phyloP scores from a whole-genome alignment of 2,888 invertebrate genomes.

The Diplolepis rosae region DNA sequence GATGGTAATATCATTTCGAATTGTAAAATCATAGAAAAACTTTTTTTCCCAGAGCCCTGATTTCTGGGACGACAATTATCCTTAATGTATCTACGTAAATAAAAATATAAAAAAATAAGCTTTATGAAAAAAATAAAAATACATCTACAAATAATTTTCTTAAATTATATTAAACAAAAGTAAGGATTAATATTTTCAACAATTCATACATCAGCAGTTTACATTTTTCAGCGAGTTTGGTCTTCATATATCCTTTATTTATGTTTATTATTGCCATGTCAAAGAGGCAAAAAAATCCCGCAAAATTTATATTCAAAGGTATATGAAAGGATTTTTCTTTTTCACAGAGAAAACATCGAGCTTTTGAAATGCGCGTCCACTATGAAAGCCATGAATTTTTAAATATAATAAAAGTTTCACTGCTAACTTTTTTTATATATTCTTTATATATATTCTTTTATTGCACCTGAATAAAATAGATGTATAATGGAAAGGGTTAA shows the following conservation, averaged over 20 bases:
- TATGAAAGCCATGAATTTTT: not conserved
- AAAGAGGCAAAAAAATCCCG: not conserved
- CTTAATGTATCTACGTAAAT: too few species aligned
- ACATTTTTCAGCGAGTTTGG: not conserved
- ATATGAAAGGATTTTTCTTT: conserved; percentile 16
- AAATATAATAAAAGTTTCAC: conserved; percentile 2
- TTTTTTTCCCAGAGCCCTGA: too few species aligned
- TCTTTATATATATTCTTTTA: too few species aligned
- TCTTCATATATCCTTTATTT: not conserved
- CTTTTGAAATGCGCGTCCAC: not conserved
- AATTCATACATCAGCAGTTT: not conserved
- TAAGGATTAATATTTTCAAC: not conserved
- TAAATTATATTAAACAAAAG: not conserved
- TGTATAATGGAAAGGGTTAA: too few species aligned
- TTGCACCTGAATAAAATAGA: too few species aligned
- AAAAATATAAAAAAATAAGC: too few species aligned
- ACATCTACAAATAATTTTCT: too few species aligned
- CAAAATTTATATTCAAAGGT: not conserved
- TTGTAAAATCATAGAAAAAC: too few species aligned
- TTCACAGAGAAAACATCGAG: conserved; percentile 1
- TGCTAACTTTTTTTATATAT: too few species aligned
- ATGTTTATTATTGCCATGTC: not conserved
- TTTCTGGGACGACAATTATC: too few species aligned
- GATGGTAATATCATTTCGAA: too few species aligned
- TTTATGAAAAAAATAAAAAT: too few species aligned